These are phyloP conservation scores for Nomada ferruginata DNA, from an alignment of 2,888 invertebrate genomes.

Conservation along the genomic window DNA sequence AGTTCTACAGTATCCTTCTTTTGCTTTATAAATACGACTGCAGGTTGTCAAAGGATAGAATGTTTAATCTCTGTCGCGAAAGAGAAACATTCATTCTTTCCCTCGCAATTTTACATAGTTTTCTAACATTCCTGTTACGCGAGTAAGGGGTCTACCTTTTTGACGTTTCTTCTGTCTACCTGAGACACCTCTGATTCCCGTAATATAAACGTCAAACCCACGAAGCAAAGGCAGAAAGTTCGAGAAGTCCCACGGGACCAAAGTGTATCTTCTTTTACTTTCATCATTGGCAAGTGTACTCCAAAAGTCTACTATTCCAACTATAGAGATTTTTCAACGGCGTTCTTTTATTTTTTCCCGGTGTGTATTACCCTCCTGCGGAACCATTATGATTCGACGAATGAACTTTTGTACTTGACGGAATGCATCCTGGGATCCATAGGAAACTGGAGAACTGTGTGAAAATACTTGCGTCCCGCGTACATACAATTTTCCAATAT, in stretches of 20 bases:
- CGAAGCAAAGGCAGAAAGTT: not conserved
- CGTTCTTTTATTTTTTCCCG: not conserved
- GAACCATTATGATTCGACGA: constrained; percentile 15
- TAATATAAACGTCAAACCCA: constrained; percentile 26
- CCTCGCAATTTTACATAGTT: no score
- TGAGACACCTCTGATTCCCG: constrained; percentile 19
- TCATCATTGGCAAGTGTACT: constrained; percentile 8
- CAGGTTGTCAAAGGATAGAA: no score
- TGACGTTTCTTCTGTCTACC: not conserved
- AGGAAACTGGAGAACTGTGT: no score
- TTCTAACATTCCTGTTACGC: no score
- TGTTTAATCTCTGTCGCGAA: no score
- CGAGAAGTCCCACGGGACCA: constrained; percentile 19
- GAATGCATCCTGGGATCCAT: no score
- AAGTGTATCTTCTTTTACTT: constrained; percentile 8
- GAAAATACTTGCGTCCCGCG: no score
- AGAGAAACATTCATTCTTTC: no score
- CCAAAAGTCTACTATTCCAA: not conserved
- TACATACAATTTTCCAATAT: no score
- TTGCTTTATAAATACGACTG: no score
- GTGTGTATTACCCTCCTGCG: not conserved
- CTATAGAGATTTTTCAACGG: not conserved
- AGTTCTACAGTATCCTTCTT: no score
- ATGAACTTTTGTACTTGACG: not conserved
- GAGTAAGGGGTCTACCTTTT: no score